phyloP scores from a whole-genome alignment of 2,888 invertebrate genomes.

The Pyrocoelia pectoralis region DNA sequence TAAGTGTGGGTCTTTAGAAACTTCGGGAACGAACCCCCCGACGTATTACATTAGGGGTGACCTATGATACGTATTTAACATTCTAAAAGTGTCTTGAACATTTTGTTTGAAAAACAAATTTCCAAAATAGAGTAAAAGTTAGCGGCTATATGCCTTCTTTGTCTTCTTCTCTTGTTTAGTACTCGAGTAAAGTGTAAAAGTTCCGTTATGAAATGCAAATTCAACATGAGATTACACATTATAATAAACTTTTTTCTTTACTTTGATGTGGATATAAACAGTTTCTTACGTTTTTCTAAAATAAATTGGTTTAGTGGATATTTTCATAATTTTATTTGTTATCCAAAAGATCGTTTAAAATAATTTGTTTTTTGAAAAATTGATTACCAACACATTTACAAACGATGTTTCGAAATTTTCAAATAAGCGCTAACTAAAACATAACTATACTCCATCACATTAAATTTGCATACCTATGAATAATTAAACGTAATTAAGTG shows the following conservation, averaged over 20 bases:
- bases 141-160: constrained; percentile 35
- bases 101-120: constrained; percentile 59
- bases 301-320: neutral
- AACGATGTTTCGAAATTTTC: no score
- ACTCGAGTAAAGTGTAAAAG: constrained; percentile 31
- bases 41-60: constrained; percentile 53
- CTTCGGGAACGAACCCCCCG: constrained; percentile 32
- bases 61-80: constrained; percentile 55
- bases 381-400: no score
- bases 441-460: no score
- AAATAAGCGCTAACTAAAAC: no score
- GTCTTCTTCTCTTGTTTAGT: constrained; percentile 29
- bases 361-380: neutral
- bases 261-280: constrained; percentile 25
- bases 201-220: constrained; percentile 46
- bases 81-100: constrained; percentile 53
- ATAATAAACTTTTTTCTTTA: constrained; percentile 40
- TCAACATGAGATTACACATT: constrained; percentile 41
- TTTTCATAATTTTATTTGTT: constrained; percentile 11
- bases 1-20: constrained; percentile 43
- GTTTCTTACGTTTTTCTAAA: constrained; percentile 15
- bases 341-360: neutral
- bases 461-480: no score
- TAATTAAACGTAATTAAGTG: no score
- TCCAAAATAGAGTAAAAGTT: constrained; percentile 57